Base-by-base conservation (phyloP, 2,888 invertebrate species). In the Ophion ventricosus region DNA sequence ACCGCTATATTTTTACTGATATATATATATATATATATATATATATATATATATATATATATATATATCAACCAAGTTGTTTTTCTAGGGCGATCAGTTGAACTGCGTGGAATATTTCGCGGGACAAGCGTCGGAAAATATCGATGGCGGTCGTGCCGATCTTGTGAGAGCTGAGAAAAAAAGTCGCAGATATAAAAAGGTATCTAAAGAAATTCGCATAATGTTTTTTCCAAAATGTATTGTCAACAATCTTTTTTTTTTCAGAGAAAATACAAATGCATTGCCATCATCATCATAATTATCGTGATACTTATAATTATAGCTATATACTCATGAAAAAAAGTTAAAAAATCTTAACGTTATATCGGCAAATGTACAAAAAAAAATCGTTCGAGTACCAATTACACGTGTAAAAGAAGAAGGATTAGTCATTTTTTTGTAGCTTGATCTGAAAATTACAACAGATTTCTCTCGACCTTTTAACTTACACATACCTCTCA, bases 51-150 rank as follows among this genome's bases (percentile, higher is more conserved):
- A 11, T 17, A 29, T 20, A 80, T 79, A 11, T 17, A 29, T 20
- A 80, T 79, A 8, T 35, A 35, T 35, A 35, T 35, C 8, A 8
- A 8, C 35, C 5, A 35, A 35, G 5, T 35, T 35, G 8, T 35
- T 85, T 86, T 94, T 94, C 76, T 92, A 96, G 96, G 96, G 96
- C 93, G 96, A 96, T 85, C 94, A 95, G 88, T 90, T 96, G 82
- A 95, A 96, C 92, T 95, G 95, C 89, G 95, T 96, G 78, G 96
- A 96, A 93, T 95, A 95, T 94, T 96, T 95, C 93, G 96, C 96
- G 86, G 94, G 94, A 90, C 94, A 94, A 89, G 95, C 96, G 23
- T 94, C 94, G 26, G 94, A 95, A 87, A 95, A 95, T 90, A 94
- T 96, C 79, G 95, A 95, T 87, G 90, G 88, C 86, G 96, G 96